These are phyloP conservation scores for Fragariocoptes setiger DNA, from an alignment of 1,140 invertebrate species.

Conservation along the genomic window DNA sequence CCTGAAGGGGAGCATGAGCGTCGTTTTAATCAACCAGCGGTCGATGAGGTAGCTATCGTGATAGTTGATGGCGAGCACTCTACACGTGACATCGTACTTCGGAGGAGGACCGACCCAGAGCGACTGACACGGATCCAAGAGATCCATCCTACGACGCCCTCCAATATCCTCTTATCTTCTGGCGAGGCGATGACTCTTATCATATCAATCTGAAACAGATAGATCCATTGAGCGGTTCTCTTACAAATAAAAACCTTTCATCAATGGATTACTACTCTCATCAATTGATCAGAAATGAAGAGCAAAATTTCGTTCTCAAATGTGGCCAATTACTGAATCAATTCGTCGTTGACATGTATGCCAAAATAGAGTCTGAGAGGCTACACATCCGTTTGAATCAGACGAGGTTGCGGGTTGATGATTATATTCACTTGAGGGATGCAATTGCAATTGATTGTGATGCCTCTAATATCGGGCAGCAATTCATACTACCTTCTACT, in stretches of 20 bases:
- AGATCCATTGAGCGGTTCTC: no score
- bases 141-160: no score
- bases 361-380: conserved; percentile 6
- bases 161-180: conserved; percentile 10
- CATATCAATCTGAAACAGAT: conserved; percentile 5
- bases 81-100: no score
- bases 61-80: no score
- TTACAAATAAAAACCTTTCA: no score
- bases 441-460: background rate
- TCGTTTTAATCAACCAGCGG: conserved; percentile 16
- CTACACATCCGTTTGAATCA: conserved; percentile 8
- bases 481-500: conserved; percentile 6
- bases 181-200: conserved; percentile 6
- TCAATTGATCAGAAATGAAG: background rate
- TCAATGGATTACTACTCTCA: background rate
- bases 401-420: conserved; percentile 5
- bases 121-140: no score
- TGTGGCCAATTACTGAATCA: conserved; percentile 11
- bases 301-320: conserved; percentile 11
- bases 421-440: conserved; percentile 9
- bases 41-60: no score
- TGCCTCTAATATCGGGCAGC: no score
- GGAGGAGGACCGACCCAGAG: no score
- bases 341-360: conserved; percentile 9
- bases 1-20: conserved; percentile 16